phyloP scores from a whole-genome alignment of 2,797 vertebrate genomes.

The Denticeps clupeoides region DNA sequence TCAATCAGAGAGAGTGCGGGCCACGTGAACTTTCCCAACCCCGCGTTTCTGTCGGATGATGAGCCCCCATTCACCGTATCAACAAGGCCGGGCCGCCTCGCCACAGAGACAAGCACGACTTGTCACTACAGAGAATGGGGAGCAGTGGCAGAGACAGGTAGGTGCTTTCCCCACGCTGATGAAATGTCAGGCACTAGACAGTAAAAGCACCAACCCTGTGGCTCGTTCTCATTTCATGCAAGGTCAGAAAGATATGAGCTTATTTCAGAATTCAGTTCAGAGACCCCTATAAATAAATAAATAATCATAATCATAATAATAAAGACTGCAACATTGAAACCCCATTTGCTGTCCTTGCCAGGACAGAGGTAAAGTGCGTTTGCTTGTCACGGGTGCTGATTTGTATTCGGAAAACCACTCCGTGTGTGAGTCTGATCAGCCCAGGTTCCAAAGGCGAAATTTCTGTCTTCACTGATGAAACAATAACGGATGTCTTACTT shows the following conservation, averaged over 20 bases:
- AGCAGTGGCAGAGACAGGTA: background rate
- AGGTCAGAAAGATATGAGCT: slow-evolving; percentile 42
- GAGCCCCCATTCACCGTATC: slow-evolving; percentile 1
- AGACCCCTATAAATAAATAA: slow-evolving; percentile 14
- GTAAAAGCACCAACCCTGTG: slow-evolving; percentile 23
- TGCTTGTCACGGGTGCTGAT: slow-evolving; percentile 25
- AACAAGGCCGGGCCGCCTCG: background rate
- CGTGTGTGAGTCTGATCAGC: slow-evolving; percentile 23
- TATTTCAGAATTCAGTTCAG: slow-evolving; percentile 34
- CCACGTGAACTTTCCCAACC: slow-evolving; percentile 24
- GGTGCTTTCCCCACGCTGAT: slow-evolving; percentile 18
- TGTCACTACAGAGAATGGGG: slow-evolving; percentile 2
- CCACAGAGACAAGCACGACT: slow-evolving; percentile 11
- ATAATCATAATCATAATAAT: no score
- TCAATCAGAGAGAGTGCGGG: slow-evolving; percentile 3
- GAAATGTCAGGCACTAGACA: slow-evolving; percentile 15
- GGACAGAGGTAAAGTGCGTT: slow-evolving; percentile 28
- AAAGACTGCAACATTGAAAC: slow-evolving; percentile 36
- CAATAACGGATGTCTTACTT: slow-evolving; percentile 30
- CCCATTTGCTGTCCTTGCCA: slow-evolving; percentile 37
- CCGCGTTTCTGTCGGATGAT: slow-evolving; percentile 18
- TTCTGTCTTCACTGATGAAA: slow-evolving; percentile 33
- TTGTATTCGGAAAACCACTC: slow-evolving; percentile 38
- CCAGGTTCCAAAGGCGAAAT: slow-evolving; percentile 19
- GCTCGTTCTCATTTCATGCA: slow-evolving; percentile 45